Evolutionary conservation across 2,113 vertebrate species (phyloP), one percentile per base, ranked within the genome.

Genomic region (Lethenteron reissneri): DNA sequence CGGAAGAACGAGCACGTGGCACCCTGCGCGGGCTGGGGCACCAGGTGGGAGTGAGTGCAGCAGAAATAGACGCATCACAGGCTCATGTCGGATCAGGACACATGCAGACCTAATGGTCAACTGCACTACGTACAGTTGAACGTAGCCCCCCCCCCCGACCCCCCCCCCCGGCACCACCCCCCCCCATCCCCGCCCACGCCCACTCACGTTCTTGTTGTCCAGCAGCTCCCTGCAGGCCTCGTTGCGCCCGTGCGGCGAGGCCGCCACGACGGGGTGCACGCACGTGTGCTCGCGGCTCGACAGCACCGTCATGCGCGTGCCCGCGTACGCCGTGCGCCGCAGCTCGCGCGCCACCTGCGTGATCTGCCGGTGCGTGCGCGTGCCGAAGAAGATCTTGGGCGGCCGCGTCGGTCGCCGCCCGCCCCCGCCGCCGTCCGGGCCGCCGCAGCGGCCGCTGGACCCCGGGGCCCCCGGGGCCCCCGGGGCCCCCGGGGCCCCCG

Each of bases 341-440:
- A 99, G 75, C 77, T 99, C 92, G 57, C 81, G 86, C 15, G 84
- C 79, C 71, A 99, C 83, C 80, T 99, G 94, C 56, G 86, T 81
- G 73, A 99, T 95, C 80, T 97, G 94, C 71, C 95, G 97, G 75
- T 99, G 94, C 0, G 92, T 99, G 8, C 94, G 85, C 1, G 94
- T 99, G 76, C 91, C 92, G 74, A 97, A 97, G 81, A 87, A 99
- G 76, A 99, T 95, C 82, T 90, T 91, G 56, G 90, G 89, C 69
- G 86, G 75, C 56, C 75, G 82, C 3, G 70, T 75, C 41, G 25
- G 25, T 41, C 25, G 25, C 25, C 25, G 25, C 25, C 25, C 25
- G 25, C 25, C 25, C n/a, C 17, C 17, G 17, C n/a, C 17, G 25
- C 25, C 25, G 3, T 41, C 25, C 25, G 25, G 25, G 25, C 25